Evolutionary conservation across 2,888 invertebrate genomes (phyloP).

Genomic region (Macrophya annulata): DNA sequence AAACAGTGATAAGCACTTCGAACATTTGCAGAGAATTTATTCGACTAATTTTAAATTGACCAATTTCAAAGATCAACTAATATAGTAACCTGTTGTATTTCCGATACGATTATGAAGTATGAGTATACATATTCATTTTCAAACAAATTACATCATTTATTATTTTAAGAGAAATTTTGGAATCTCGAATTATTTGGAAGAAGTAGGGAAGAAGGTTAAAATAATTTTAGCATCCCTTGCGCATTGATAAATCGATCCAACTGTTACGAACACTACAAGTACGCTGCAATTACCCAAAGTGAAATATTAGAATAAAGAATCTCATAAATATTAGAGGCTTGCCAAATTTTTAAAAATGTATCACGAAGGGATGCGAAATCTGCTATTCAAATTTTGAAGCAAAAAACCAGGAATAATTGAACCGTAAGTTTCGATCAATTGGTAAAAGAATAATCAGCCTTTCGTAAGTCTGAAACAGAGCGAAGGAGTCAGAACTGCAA

Average conservation of each 20-base stretch:
- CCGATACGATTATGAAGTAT: background rate
- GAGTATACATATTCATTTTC: too few relatives aligned
- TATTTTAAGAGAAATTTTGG: too few relatives aligned
- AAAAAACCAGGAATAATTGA: background rate
- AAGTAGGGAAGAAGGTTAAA: background rate
- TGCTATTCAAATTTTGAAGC: background rate
- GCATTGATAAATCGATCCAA: background rate
- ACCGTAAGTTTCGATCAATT: background rate
- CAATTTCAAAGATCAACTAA: background rate
- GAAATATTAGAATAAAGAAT: background rate
- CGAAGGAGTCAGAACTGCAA: background rate
- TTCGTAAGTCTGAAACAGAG: background rate
- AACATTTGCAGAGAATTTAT: background rate
- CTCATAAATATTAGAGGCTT: background rate
- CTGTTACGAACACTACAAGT: background rate
- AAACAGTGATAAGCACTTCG: conserved; percentile 1
- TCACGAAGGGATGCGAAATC: background rate
- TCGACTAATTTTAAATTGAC: background rate
- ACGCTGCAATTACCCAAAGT: background rate
- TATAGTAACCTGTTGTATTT: background rate
- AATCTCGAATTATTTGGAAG: too few relatives aligned
- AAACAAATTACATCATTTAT: too few relatives aligned
- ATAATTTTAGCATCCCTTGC: background rate
- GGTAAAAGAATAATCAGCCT: too few relatives aligned
- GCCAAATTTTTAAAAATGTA: background rate